Evolutionary conservation across 2,888 invertebrate genomes (phyloP).

Genomic region (Elgonia sp.): DNA sequence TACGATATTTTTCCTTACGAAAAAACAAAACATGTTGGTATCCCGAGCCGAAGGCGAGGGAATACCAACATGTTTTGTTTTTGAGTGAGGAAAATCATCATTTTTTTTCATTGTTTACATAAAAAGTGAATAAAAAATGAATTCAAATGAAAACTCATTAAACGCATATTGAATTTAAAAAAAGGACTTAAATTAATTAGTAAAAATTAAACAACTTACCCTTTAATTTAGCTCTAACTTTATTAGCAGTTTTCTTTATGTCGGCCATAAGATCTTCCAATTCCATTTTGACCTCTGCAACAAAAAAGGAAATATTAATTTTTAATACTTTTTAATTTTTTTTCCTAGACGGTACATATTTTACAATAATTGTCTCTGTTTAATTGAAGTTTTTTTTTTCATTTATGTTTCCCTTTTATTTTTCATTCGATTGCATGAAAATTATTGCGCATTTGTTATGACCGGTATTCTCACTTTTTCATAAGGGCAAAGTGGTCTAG

Average conservation of each 20-base stretch:
- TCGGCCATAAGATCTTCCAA: constrained; percentile 99
- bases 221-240: constrained; percentile 99
- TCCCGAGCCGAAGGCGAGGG: too few relatives aligned
- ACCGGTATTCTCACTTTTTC: constrained; percentile 25
- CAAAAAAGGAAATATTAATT: constrained; percentile 79
- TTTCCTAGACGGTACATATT: neutral
- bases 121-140: neutral
- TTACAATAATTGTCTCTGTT: constrained; percentile 16
- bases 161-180: constrained; percentile 4
- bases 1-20: too few relatives aligned
- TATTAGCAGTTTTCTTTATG: constrained; percentile 99
- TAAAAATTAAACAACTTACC: too few relatives aligned
- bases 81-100: too few relatives aligned
- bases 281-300: constrained; percentile 99
- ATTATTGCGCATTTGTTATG: constrained; percentile 27
- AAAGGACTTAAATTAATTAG: too few relatives aligned
- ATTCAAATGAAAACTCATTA: neutral
- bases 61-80: too few relatives aligned
- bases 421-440: constrained; percentile 14
- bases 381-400: constrained; percentile 27
- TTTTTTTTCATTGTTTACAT: neutral
- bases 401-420: too few relatives aligned
- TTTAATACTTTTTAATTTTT: constrained; percentile 19
- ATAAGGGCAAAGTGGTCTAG: constrained; percentile 39
- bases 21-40: too few relatives aligned